Base-by-base conservation (phyloP, 2,797 vertebrate genomes). In the Phataginus tetradactyla region DNA sequence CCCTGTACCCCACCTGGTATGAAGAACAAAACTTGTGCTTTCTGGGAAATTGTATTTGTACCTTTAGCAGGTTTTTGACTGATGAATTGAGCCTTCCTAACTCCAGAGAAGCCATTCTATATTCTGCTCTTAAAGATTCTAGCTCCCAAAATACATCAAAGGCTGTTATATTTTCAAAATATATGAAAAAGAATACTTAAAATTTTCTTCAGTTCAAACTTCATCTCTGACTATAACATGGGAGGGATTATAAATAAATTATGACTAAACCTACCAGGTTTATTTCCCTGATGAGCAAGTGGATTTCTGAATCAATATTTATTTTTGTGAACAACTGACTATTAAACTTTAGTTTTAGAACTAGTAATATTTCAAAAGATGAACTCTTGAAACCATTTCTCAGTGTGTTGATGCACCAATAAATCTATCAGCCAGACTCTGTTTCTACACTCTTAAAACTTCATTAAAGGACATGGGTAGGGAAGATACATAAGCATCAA, bases 141-240 rank as follows among this genome's bases (percentile, higher is more conserved):
- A 72, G 18, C 39, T 93, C 66, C 32, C 34, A 89, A 69, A 95
- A 93, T 59, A 96, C 59, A 96, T 96, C 94, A 97, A 97, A 96
- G 81, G 15, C 29, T 86, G 39, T 57, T 88, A 57, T 86, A 92
- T 87, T 95, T 93, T 95, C 75, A 95, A 94, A 90, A 86, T 86
- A 92, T 91, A 92, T 96, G 64, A 95, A 96, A 97, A 97, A 96
- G 87, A 97, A 97, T 96, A 90, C 51, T 83, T 97, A 74, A 91
- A n/a, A 34, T 80, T 94, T 94, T 94, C 81, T 93, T 95, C 72
- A 86, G 37, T 59, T 84, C 37, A 81, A 61, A 95, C 59, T 72
- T 94, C 49, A 91, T 81, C 86, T 88, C 74, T 96, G 81, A 93
- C 86, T 78, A 94, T 96, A 87, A 95, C 79, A 89, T 72, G 90